Percentiles rank a stretch among this genome's conserved stretches.
Evolutionary conservation across 1,140 invertebrate species (phyloP).

Genomic region (Zaprionus africanus): DNA sequence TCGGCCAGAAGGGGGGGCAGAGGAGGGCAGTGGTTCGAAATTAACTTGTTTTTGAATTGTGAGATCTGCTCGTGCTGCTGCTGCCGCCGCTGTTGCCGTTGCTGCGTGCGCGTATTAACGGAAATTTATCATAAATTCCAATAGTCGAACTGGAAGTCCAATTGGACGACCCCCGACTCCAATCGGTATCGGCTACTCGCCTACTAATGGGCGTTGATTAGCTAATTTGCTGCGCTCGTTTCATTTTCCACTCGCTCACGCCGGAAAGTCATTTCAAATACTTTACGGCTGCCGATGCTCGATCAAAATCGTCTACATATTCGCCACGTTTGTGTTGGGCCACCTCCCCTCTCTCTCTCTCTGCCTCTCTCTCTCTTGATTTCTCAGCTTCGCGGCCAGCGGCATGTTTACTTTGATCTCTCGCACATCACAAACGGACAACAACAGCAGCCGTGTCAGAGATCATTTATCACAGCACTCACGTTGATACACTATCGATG

Average conservation of each 20-base stretch:
- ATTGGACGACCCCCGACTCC: conserved; percentile 3
- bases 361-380: conserved; percentile 19
- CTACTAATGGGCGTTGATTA: conserved; percentile 81
- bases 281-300: conserved; percentile 58
- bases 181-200: conserved; percentile 23
- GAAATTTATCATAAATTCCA: conserved; percentile 83
- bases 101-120: conserved; percentile 55
- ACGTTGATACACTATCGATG: background rate
- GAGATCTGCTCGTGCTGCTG: conserved; percentile 63
- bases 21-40: conserved; percentile 29
- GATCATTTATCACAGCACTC: background rate
- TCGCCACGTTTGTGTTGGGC: conserved; percentile 48
- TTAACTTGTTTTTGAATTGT: conserved; percentile 79
- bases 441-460: conserved; percentile 10
- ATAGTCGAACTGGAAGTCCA: conserved; percentile 37
- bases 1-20: conserved; percentile 1
- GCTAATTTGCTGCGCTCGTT: conserved; percentile 81
- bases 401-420: conserved; percentile 76
- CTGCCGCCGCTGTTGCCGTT: background rate
- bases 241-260: conserved; percentile 66
- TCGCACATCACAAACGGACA: conserved; percentile 51
- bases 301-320: conserved; percentile 72
- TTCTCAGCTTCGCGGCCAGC: conserved; percentile 28
- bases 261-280: conserved; percentile 76
- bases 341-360: background rate